Evolutionary conservation across 2,113 vertebrate genomes (phyloP), one percentile per base, ranked within the genome.

Genomic region (Oxyruncus cristatus): DNA sequence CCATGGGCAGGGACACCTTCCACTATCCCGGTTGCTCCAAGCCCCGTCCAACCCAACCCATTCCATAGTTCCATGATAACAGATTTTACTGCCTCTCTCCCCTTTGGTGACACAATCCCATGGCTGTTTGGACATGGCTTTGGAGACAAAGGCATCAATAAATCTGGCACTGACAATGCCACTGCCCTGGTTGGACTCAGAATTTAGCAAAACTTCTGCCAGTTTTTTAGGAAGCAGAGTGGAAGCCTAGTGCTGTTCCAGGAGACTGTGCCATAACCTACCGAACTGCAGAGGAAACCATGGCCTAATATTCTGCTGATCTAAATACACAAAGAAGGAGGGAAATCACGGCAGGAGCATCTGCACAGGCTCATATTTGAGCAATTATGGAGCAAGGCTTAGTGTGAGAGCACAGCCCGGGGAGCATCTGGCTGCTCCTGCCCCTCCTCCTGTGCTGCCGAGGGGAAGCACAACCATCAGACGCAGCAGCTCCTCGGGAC

Each of bases 181-280:
- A 8, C 2, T 23, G 63, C 72, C 50, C 32, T 30, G 52, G 12
- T 35, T 61, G 65, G 24, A 56, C 14, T 66, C 15, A 13, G 1
- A 14, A 0, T 23, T 61, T 1, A 13, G 20, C 55, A 73, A 58
- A 79, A 23, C n/a, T 53, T 44, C 26, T 47, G 44, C 18, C 47
- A 9, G 28, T n/a, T 17, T 33, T 30, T 37, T 0, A 33, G 71
- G 79, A 22, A 35, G 3, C 23, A 23, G 44, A 74, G 62, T 0
- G 30, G 58, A 68, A 28, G 2, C 32, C 56, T 44, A 56, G 49
- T 1, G 23, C 37, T 37, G 0, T 11, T 14, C 33, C 42, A 8
- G 65, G 16, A 58, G 42, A 16, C 19, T 1, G 3, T 44, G 24
- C 41, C 65, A 32, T 0, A 5, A 35, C 1, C 55, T 4, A 0